Conservation (phyloP, 2,888 invertebrate species). For the Rhopalosiphum nymphaeae region DNA sequence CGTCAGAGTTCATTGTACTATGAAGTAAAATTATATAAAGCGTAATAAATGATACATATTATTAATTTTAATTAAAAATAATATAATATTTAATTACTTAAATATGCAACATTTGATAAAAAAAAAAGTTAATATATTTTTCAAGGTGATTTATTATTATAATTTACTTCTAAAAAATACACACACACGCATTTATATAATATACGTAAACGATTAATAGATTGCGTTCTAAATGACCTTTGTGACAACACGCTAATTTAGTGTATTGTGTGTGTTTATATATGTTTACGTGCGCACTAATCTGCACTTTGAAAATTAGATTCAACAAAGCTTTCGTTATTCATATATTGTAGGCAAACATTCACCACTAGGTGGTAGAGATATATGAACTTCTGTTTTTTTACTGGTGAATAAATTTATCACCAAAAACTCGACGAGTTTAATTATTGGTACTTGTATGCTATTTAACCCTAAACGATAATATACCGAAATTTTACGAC, state of each 20-base stretch:
- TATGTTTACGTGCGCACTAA: background rate
- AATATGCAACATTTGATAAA: background rate
- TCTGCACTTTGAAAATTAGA: background rate
- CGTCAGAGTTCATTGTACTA: too few relatives aligned
- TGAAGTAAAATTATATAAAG: background rate
- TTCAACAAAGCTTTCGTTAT: slow-evolving; percentile 23
- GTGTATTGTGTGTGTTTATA: background rate
- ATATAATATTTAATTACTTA: background rate
- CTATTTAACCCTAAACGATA: background rate
- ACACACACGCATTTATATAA: background rate
- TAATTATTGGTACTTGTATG: slow-evolving; percentile 10
- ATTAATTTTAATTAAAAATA: background rate
- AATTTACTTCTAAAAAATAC: background rate
- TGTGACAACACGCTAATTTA: slow-evolving; percentile 60
- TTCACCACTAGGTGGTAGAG: background rate
- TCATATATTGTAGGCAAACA: background rate
- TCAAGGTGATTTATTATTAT: slow-evolving; percentile 18
- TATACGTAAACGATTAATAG: slow-evolving; percentile 34
- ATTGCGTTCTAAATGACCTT: slow-evolving; percentile 52
- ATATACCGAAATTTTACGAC: background rate
- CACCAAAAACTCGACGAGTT: background rate
- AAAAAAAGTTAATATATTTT: background rate
- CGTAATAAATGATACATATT: background rate
- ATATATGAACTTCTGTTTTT: slow-evolving; percentile 8
- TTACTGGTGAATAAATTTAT: background rate